Base-by-base conservation (phyloP, 2,113 vertebrate genomes). In the Phalacrocorax brasilianus region DNA sequence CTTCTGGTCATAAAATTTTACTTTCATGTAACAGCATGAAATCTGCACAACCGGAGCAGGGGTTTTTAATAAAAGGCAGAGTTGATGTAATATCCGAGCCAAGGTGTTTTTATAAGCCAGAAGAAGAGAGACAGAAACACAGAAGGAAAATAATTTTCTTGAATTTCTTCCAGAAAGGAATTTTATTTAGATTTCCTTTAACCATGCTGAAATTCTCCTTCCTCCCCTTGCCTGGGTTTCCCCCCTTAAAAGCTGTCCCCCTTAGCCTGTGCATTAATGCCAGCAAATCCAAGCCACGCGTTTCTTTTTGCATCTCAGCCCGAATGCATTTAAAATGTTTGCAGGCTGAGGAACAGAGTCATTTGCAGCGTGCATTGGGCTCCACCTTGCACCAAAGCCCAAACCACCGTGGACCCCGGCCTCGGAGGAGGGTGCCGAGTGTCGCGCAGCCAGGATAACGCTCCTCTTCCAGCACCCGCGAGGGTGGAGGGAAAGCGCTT, bases 91-190 rank as follows among this genome's bases (percentile, higher is more conserved):
- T 70, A 89, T 71, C 91, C 6, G 9, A 91, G 96, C 96, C 95
- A 95, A 97, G 92, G 95, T 95, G 96, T 87, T 96, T 97, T 97
- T 79, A 76, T 85, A 92, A 96, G 96, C 96, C 94, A 95, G 94
- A 62, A 95, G 91, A 89, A 97, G 92, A 93, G 83, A 97, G 96
- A 75, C 68, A 97, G 92, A 93, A 94, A 93, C 80, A 89, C 94
- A 93, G 92, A 96, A 93, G 63, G 91, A 97, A 96, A 95, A 95
- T 91, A 97, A 95, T 95, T 97, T 76, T 73, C 92, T 97, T 97
- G 94, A 96, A 66, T 79, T 89, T 84, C 58, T 92, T 97, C 97
- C 97, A 97, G 92, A 92, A 91, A 91, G 58, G 84, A 93, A 82
- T 96, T 95, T 92, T 88, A 82, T 93, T 89, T 89, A 30, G 74